phyloP scores from a whole-genome alignment of 2,888 invertebrate genomes.

The Nephrotoma appendiculata region DNA sequence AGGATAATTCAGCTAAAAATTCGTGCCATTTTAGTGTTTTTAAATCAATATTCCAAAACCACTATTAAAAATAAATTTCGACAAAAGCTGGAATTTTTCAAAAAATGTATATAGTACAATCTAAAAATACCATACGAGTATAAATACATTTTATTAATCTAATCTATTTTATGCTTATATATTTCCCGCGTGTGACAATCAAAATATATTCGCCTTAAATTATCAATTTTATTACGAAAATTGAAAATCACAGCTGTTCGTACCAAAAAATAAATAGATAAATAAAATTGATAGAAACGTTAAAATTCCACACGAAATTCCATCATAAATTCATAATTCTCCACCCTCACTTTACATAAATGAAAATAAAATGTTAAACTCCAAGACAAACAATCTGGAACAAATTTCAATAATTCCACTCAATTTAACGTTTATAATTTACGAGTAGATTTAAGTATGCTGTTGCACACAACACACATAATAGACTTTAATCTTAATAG shows the following conservation, averaged over 20 bases:
- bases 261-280: not conserved
- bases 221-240: not conserved
- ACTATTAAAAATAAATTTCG: no score
- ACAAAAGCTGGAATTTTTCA: not conserved
- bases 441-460: not conserved
- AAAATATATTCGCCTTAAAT: not conserved
- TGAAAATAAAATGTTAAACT: not conserved
- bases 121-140: not conserved
- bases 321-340: not conserved
- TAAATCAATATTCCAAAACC: no score
- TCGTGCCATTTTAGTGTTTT: no score
- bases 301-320: not conserved
- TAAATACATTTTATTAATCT: not conserved
- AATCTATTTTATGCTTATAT: not conserved
- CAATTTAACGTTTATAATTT: not conserved
- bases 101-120: not conserved
- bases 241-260: not conserved
- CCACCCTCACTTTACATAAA: not conserved
- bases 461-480: not conserved
- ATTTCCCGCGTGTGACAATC: not conserved
- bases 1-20: no score
- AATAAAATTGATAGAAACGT: not conserved
- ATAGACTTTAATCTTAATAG: not conserved
- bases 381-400: not conserved
- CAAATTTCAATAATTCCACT: slow-evolving; percentile 1